Evolutionary conservation across 2,888 invertebrate species (phyloP).

Genomic region (Xestoiulus laeticollis): DNA sequence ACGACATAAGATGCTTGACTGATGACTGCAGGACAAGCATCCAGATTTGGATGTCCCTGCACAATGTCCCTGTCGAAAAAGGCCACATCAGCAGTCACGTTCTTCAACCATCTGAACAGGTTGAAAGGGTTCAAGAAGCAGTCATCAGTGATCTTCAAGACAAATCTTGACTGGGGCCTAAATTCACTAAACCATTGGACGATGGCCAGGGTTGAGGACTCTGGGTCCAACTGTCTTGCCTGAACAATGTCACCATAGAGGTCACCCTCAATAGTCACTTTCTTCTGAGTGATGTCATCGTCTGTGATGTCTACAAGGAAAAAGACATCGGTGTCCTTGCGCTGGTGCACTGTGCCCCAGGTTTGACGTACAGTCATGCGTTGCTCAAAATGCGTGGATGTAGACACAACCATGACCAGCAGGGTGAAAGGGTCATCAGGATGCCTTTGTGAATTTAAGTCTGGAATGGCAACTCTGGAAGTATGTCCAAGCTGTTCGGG

Average conservation of each 20-base stretch:
- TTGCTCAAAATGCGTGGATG: background rate
- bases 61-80: background rate
- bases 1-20: background rate
- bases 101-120: constrained; percentile 56
- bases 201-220: constrained; percentile 56
- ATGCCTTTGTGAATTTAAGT: background rate
- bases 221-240: constrained; percentile 55
- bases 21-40: background rate
- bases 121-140: constrained; percentile 59
- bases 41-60: background rate
- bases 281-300: constrained; percentile 43
- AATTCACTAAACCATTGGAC: constrained; percentile 56
- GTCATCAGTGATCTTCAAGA: constrained; percentile 58
- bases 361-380: constrained; percentile 60
- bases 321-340: constrained; percentile 55
- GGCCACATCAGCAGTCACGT: background rate
- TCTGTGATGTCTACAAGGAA: constrained; percentile 55
- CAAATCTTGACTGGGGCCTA: constrained; percentile 55
- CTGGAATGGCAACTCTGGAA: background rate
- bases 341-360: constrained; percentile 58
- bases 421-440: background rate
- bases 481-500: background rate
- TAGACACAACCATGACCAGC: constrained; percentile 48
- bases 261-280: constrained; percentile 52
- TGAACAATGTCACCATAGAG: constrained; percentile 57